Evolutionary conservation across 2,888 invertebrate species (phyloP).

Genomic region (Serrognathus titanus): DNA sequence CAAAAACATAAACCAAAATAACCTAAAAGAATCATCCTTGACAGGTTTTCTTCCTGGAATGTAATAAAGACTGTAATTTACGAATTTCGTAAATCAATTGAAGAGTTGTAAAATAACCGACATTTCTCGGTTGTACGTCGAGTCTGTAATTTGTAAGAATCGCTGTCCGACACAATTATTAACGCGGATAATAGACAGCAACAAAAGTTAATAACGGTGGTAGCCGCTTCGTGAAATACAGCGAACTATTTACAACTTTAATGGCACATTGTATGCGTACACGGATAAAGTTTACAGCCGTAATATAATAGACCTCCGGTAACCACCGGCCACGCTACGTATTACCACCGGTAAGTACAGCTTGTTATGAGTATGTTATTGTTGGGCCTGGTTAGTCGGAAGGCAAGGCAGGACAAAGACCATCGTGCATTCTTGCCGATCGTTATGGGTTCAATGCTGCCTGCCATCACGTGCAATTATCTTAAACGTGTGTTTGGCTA

Average conservation of each 20-base stretch:
- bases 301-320: slow-evolving; percentile 13
- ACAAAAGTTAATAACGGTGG: slow-evolving; percentile 8
- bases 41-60: no score
- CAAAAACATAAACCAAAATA: no score
- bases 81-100: no score
- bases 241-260: slow-evolving; percentile 18
- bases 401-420: slow-evolving; percentile 3
- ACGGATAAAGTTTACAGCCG: slow-evolving; percentile 18
- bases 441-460: slow-evolving; percentile 9
- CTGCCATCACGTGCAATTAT: slow-evolving; percentile 10
- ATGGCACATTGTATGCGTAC: slow-evolving; percentile 18
- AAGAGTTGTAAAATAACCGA: no score
- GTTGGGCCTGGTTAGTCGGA: slow-evolving; percentile 5
- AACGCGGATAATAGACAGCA: slow-evolving; percentile 6
- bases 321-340: slow-evolving; percentile 13
- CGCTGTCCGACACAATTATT: no score
- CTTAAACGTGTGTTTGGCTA: slow-evolving; percentile 6
- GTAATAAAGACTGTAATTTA: no score
- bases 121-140: no score
- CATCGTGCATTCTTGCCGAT: slow-evolving; percentile 11
- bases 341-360: slow-evolving; percentile 13
- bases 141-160: no score
- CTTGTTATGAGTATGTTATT: slow-evolving; percentile 17
- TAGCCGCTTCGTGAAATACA: slow-evolving; percentile 11
- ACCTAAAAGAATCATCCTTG: no score